A percentile compares a stretch with the other conserved stretches of the same genome.
Evolutionary conservation across 2,888 invertebrate genomes (phyloP).

Genomic region (Lasioglossum calceatum): DNA sequence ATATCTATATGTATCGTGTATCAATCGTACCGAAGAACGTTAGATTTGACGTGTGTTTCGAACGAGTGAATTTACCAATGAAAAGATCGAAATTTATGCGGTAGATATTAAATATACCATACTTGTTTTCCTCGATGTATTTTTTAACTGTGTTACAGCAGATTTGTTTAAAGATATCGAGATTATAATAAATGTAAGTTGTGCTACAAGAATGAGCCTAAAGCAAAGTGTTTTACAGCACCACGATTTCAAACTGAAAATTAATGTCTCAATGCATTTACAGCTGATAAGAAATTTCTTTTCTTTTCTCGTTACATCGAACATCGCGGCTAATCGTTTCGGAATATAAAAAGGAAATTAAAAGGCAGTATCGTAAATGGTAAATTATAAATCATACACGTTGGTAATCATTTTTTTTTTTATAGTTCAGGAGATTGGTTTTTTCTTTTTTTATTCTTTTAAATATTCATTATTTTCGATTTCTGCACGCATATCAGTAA

Average conservation of each 20-base stretch:
- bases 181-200: slow-evolving; percentile 59
- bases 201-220: slow-evolving; percentile 61
- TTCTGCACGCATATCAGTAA: slow-evolving; percentile 83
- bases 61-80: slow-evolving; percentile 66
- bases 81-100: slow-evolving; percentile 60
- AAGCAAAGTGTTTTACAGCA: slow-evolving; percentile 71
- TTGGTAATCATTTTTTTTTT: slow-evolving; percentile 55
- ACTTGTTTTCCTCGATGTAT: slow-evolving; percentile 55
- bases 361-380: slow-evolving; percentile 83
- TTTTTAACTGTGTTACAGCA: slow-evolving; percentile 48
- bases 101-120: slow-evolving; percentile 55
- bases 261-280: slow-evolving; percentile 66
- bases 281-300: slow-evolving; percentile 64
- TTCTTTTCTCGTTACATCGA: slow-evolving; percentile 63
- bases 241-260: slow-evolving; percentile 70
- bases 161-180: slow-evolving; percentile 46
- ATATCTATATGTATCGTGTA: no score
- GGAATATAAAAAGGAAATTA: slow-evolving; percentile 74
- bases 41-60: background rate
- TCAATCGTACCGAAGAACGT: slow-evolving; percentile 27
- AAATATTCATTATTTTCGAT: slow-evolving; percentile 80
- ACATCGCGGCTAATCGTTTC: slow-evolving; percentile 67
- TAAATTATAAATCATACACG: slow-evolving; percentile 70
- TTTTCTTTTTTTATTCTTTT: slow-evolving; percentile 74
- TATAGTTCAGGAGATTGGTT: slow-evolving; percentile 82